A percentile compares a stretch with the other conserved stretches of the same genome.
Conservation (phyloP, 2,888 invertebrate genomes). For the Trilocha varians region DNA sequence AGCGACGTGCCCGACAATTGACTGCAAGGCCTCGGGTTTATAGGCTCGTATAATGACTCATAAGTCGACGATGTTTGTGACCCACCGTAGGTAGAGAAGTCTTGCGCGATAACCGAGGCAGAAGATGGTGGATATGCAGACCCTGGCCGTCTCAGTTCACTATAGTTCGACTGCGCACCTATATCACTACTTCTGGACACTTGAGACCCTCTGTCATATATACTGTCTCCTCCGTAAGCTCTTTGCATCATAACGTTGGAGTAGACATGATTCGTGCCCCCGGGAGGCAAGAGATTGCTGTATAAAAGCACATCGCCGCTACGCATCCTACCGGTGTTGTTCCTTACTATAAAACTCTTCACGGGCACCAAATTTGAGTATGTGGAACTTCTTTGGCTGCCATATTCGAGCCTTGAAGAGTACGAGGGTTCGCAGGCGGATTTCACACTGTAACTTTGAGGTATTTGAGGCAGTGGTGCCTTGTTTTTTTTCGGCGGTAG, state of each 20-base stretch:
- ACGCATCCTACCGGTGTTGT: slow-evolving; percentile 40
- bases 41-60: slow-evolving; percentile 77
- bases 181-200: slow-evolving; percentile 63
- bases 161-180: slow-evolving; percentile 76
- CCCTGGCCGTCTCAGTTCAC: slow-evolving; percentile 73
- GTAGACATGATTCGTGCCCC: slow-evolving; percentile 66
- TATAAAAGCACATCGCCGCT: slow-evolving; percentile 64
- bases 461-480: slow-evolving; percentile 75
- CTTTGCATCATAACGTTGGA: slow-evolving; percentile 64
- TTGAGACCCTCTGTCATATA: slow-evolving; percentile 59
- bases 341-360: slow-evolving; percentile 66
- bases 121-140: slow-evolving; percentile 71
- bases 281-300: slow-evolving; percentile 62
- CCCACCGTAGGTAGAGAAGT: slow-evolving; percentile 72
- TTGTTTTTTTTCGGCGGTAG: slow-evolving; percentile 66
- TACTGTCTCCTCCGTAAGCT: slow-evolving; percentile 62
- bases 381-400: slow-evolving; percentile 61
- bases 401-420: slow-evolving; percentile 78
- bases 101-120: slow-evolving; percentile 64
- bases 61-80: slow-evolving; percentile 77
- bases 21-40: slow-evolving; percentile 74
- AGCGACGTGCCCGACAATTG: slow-evolving; percentile 75
- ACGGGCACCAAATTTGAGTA: slow-evolving; percentile 67
- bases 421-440: slow-evolving; percentile 84
- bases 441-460: slow-evolving; percentile 83